Conservation (phyloP, 2,797 vertebrate genomes). For the Chlorospingus flavigularis region DNA sequence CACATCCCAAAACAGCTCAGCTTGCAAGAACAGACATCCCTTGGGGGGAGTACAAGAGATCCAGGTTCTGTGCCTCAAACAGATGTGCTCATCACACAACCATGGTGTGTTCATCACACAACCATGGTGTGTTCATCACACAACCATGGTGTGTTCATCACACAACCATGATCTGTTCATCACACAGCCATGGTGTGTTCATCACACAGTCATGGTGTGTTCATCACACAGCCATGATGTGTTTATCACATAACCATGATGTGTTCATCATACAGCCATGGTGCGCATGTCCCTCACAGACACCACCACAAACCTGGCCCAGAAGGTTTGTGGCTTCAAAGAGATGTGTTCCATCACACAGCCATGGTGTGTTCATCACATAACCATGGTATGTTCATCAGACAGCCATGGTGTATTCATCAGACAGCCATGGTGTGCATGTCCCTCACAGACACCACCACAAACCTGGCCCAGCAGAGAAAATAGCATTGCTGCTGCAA, state of each 20-base stretch:
- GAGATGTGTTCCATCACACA: too few relatives aligned
- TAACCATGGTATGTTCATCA: too few relatives aligned
- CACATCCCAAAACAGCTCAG: background rate
- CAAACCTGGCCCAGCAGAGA: background rate
- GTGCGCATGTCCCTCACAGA: background rate
- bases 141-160: fast-evolving
- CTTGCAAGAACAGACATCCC: background rate
- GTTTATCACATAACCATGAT: too few relatives aligned
- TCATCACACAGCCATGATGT: fast-evolving
- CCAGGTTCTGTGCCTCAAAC: background rate
- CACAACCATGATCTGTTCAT: too few relatives aligned
- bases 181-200: too few relatives aligned
- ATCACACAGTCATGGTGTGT: too few relatives aligned
- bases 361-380: too few relatives aligned
- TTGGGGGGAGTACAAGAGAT: background rate
- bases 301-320: background rate
- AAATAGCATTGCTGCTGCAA: background rate
- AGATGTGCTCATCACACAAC: background rate
- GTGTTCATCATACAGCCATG: fast-evolving
- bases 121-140: too few relatives aligned
- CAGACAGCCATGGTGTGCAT: fast-evolving
- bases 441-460: background rate
- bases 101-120: background rate
- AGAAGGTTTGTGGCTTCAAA: too few relatives aligned
- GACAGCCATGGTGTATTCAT: background rate